Evolutionary conservation across 2,113 vertebrate species (phyloP), one percentile per base, ranked within the genome.

Genomic region (Turnix velox): DNA sequence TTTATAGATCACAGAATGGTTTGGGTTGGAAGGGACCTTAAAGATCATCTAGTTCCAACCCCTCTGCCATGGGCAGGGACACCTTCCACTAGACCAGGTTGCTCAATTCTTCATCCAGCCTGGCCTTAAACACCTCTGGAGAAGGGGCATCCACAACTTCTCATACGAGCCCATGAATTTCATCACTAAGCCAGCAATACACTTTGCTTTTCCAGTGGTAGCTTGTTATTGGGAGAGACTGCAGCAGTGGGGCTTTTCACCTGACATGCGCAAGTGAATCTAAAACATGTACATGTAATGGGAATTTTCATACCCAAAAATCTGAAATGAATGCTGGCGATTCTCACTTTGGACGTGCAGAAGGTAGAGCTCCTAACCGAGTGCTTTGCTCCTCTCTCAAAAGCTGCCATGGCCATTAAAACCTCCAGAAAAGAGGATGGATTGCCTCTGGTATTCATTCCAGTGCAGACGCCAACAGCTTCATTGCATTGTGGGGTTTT

Each of bases 191-290:
- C 42, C 63, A 83, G 46, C 25, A 59, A 33, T 2, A 5, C 27
- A 63, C 51, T 93, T 81, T 81, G 55, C 22, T 71, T 18, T 69
- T 92, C 35, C 54, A 63, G 19, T 30, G 28, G 14, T 3, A 54
- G 40, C 43, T 33, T 0, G 0, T 16, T 83, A 63, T 1, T 48
- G 39, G 73, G 37, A 61, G 10, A 73, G 27, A 54, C 18, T 35
- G 48, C 42, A 62, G 7, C 4, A 61, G 30, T 2, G 17, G 51
- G 10, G 20, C 23, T 74, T 52, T 67, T 49, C 24, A 40, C 35
- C 43, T 77, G 35, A 55, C 23, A 62, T 16, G 23, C 59, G n/a
- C n/a, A n/a, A 71, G 46, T 30, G 33, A 30, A 67, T 66, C 10
- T 39, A 66, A 76, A 76, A 48, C 10, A 82, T 0, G 6, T 35